phyloP scores from a whole-genome alignment of 2,888 invertebrate species.

The Euspilapteryx auroguttella region DNA sequence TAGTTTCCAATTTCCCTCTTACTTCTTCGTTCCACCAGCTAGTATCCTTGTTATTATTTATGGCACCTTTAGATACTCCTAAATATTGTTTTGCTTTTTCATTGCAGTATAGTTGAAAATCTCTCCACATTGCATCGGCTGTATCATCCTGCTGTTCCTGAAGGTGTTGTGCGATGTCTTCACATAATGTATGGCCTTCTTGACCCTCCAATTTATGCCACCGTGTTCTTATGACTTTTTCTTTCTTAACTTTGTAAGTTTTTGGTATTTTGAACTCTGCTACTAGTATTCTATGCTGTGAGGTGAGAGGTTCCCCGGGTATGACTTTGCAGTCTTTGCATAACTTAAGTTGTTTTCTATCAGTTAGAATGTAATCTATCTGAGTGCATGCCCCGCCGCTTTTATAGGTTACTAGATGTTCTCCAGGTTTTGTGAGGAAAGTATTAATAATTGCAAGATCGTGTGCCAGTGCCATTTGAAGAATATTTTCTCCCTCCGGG shows the following conservation, averaged over 20 bases:
- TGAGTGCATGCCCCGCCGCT: slow-evolving; percentile 4
- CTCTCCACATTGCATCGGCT: too few species aligned
- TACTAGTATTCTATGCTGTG: slow-evolving; percentile 9
- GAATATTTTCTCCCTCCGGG: background rate
- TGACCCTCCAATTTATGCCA: too few species aligned
- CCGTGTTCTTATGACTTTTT: background rate
- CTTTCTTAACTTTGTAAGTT: background rate
- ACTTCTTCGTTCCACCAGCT: background rate
- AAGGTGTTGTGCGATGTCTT: too few species aligned
- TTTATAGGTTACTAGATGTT: slow-evolving; percentile 6
- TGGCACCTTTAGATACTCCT: too few species aligned
- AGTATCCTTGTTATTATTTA: slow-evolving; percentile 2
- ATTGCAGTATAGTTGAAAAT: too few species aligned
- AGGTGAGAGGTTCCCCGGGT: slow-evolving; percentile 7
- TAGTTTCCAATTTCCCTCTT: background rate
- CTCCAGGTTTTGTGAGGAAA: slow-evolving; percentile 6
- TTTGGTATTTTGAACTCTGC: slow-evolving; percentile 7
- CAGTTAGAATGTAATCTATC: background rate
- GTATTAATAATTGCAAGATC: slow-evolving; percentile 5
- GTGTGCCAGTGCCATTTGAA: background rate
- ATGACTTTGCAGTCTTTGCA: slow-evolving; percentile 8
- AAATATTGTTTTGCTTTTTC: too few species aligned
- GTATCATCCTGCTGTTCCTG: too few species aligned
- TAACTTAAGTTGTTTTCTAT: background rate
- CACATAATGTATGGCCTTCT: too few species aligned